A percentile compares a stretch with the other conserved stretches of the same genome.
Evolutionary conservation across 2,113 vertebrate genomes (phyloP).

Genomic region (Ptilonorhynchus violaceus): DNA sequence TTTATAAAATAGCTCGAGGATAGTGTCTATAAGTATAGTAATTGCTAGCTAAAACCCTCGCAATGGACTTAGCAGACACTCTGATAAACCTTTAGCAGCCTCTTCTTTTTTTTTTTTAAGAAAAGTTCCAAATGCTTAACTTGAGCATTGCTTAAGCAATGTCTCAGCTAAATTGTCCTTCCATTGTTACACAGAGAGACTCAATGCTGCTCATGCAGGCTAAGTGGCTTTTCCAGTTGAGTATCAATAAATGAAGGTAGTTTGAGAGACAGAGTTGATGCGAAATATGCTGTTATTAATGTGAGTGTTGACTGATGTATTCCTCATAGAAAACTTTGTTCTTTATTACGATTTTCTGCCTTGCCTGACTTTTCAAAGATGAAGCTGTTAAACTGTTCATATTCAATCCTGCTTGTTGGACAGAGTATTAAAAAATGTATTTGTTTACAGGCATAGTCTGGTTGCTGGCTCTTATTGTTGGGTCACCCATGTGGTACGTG

Average conservation of each 20-base stretch:
- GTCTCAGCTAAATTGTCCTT: neutral
- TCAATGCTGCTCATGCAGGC: neutral
- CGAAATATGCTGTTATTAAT: neutral
- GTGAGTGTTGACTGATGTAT: neutral
- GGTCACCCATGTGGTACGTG: conserved; percentile 75
- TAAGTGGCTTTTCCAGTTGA: neutral
- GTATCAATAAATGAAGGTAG: neutral
- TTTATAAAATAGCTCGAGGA: neutral
- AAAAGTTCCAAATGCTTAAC: neutral
- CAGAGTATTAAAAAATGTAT: neutral
- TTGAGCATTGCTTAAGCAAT: neutral
- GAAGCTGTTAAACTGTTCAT: neutral
- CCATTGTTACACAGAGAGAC: neutral
- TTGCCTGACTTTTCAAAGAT: neutral
- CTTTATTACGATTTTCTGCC: neutral
- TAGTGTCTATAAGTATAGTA: neutral
- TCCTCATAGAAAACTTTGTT: neutral
- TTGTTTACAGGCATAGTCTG: conserved; percentile 72
- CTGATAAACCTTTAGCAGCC: neutral
- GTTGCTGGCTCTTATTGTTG: conserved; percentile 71
- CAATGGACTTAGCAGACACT: neutral
- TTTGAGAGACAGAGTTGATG: neutral
- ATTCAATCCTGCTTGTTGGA: neutral
- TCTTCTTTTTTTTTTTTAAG: neutral
- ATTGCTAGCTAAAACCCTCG: neutral